Base-by-base conservation (phyloP, 2,888 invertebrate species). In the Myopa tessellatipennis region DNA sequence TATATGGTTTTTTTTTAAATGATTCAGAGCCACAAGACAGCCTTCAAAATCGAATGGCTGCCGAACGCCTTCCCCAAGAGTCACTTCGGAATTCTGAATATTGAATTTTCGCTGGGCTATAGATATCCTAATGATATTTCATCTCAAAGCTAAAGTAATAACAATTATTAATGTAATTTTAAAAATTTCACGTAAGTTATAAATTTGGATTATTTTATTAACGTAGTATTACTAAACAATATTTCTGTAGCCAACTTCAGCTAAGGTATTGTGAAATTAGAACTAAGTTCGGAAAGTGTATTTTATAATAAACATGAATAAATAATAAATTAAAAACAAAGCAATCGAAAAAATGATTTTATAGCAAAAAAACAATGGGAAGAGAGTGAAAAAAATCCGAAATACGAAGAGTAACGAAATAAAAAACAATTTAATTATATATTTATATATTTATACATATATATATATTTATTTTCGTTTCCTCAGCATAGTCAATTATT, bases 41-140 rank as follows among this genome's bases (percentile, higher is more conserved):
- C 92, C 26, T 93, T 95, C 85, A 89, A 93, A 45, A 92, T 95
- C 65, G 94, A 94, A 85, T 95, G 95, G 95, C 93, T 93, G 78
- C 94, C 95, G 0, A 93, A 94, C 84, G 92, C 94, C 76, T 90
- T 94, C 74, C 93, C 93, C 7, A 90, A 91, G 80, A 93, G 93
- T 55, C 91, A 92, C 83, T 92, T 94, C 80, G 95, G 95, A 8
- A 93, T 95, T 85, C 89, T 95, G 77, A 91, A 92, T 80, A 90
- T 95, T 76, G 92, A 92, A 81, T 95, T 94, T 86, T 92, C 93
- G 85, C 93, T 93, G 85, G 94, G 94, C 65, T 93, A 92, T 84
- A 92, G 77, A 10, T 45, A 80, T 40, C 83, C 83, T 4, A 68
- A 61, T 69, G 50, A 76, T 67, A 76, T 74, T 36, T 61, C 69